Evolutionary conservation across 2,888 invertebrate species (phyloP).

Genomic region (Lissocephala sabroskyi): DNA sequence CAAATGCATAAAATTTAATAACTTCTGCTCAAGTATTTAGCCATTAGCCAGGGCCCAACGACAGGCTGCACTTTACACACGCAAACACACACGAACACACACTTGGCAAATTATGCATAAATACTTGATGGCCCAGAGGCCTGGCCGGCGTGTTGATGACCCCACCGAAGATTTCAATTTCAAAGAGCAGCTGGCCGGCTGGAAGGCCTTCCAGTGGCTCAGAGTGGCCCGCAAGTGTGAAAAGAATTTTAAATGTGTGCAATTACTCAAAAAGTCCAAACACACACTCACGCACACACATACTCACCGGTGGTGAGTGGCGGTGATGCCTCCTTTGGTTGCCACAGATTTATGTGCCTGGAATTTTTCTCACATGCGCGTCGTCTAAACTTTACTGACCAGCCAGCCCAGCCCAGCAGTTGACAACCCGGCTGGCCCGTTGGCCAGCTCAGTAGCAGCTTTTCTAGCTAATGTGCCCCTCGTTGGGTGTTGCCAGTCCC

Average conservation of each 20-base stretch:
- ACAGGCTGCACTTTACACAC: too few relatives aligned
- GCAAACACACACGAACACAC: slow-evolving; percentile 13
- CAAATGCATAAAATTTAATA: slow-evolving; percentile 60
- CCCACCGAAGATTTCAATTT: slow-evolving; percentile 33
- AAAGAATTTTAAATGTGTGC: slow-evolving; percentile 61
- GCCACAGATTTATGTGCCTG: slow-evolving; percentile 39
- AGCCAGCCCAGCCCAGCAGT: slow-evolving; percentile 25
- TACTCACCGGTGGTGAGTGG: neutral
- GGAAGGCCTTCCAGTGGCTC: neutral
- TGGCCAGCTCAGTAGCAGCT: slow-evolving; percentile 32
- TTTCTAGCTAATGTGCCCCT: slow-evolving; percentile 59
- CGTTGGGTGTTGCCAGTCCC: slow-evolving; percentile 44
- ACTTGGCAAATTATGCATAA: slow-evolving; percentile 53
- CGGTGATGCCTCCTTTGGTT: slow-evolving; percentile 32
- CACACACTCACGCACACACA: neutral
- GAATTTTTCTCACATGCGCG: slow-evolving; percentile 16
- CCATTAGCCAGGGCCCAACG: slow-evolving; percentile 8
- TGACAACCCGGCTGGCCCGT: slow-evolving; percentile 23
- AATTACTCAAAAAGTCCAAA: slow-evolving; percentile 50
- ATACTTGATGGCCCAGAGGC: slow-evolving; percentile 44
- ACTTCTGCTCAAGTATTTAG: slow-evolving; percentile 50
- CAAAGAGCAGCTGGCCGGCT: slow-evolving; percentile 5
- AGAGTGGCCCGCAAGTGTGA: slow-evolving; percentile 29
- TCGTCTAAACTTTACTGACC: slow-evolving; percentile 33
- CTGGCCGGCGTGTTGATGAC: slow-evolving; percentile 45